These are phyloP conservation scores for Lasioglossum baleicum DNA, from an alignment of 1,140 invertebrate species.

Conservation along the genomic window DNA sequence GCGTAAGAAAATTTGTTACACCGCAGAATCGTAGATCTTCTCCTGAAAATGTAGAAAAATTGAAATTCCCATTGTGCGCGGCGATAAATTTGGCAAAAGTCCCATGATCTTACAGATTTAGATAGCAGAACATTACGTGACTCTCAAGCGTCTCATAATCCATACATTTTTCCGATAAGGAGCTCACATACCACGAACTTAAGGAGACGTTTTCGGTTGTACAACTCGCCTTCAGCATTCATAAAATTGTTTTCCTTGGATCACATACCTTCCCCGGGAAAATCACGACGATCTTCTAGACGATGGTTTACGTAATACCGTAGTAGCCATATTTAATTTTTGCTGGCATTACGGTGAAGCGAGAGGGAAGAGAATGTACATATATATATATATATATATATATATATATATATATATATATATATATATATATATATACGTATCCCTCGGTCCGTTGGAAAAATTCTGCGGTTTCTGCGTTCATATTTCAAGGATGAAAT, in stretches of 20 bases:
- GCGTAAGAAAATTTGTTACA: background rate
- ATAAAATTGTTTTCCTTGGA: conserved; percentile 4
- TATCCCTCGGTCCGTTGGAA: background rate
- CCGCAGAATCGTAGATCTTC: background rate
- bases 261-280: background rate
- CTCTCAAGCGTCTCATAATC: conserved; percentile 28
- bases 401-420: background rate
- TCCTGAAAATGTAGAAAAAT: conserved; percentile 5
- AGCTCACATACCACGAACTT: conserved; percentile 18
- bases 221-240: conserved; percentile 6
- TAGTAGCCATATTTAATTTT: background rate
- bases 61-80: conserved; percentile 20
- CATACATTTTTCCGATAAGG: conserved; percentile 40
- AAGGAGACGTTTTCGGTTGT: conserved; percentile 13
- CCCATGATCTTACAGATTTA: conserved; percentile 31
- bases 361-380: background rate
- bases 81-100: conserved; percentile 22
- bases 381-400: background rate
- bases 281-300: background rate
- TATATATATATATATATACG: background rate
- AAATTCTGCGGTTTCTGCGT: background rate
- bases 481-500: background rate
- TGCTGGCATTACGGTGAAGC: background rate
- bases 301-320: background rate
- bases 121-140: conserved; percentile 32